Evolutionary conservation across 1,140 invertebrate species (phyloP), one percentile per base, ranked within the genome.

Genomic region (Atta colombica): DNA sequence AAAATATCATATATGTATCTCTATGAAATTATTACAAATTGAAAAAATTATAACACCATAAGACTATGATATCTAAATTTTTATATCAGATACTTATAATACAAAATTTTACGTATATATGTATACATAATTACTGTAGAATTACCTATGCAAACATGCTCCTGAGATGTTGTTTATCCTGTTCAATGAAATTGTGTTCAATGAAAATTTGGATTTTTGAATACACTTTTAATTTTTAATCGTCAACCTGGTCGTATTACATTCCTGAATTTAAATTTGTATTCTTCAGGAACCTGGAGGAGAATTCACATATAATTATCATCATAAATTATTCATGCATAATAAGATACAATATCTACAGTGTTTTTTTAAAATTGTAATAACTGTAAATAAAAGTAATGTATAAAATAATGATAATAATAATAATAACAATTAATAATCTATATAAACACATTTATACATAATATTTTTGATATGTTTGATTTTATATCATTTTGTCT

Each of bases 61-160:
- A 58, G 72, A 82, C 7, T 82, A 72, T 12, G 51, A 4, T 60
- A 31, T 45, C 8, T 21, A 49, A 31, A 61, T 61, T n/a, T 51
- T 63, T 12, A 39, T 68, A 28, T 18, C 8, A 35, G 4, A 75
- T 68, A 72, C 16, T 61, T 45, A 60, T 18, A 18, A 39, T 53
- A 66, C 6, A 78, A 51, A 28, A 51, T 25, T 45, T 7, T 45
- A 31, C 14, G 12, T 25, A 31, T 61, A 77, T 49, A 77, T 1
- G 10, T 45, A 45, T 45, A 51, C 6, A 58, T 81, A 28, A 71
- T 81, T 58, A 39, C 3, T n/a, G 18, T 4, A 39, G 8, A 74
- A 75, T 86, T 89, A 91, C 89, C 86, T 88, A 69, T 65, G 58
- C 21, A 90, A 84, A 87, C 61, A 69, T 68, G 63, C 39, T 71